A percentile compares a stretch with the other conserved stretches of the same genome.
These are phyloP conservation scores for Dicyrtomina minuta DNA, from an alignment of 2,888 invertebrate genomes.

Conservation along the genomic window DNA sequence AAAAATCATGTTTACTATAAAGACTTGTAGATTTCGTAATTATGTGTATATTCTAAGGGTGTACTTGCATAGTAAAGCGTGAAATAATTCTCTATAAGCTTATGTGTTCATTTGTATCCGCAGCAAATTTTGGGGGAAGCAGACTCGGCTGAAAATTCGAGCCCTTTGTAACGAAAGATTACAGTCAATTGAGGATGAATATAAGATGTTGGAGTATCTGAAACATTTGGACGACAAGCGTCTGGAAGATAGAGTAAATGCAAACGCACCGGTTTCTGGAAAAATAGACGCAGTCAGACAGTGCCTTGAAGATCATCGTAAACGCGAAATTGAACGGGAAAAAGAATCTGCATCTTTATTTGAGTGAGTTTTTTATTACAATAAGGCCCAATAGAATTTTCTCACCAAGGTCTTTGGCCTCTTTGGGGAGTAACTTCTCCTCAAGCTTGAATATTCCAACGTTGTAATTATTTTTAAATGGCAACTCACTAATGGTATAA, in stretches of 20 bases:
- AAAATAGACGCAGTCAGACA: constrained; percentile 22
- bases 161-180: constrained; percentile 28
- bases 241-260: constrained; percentile 4
- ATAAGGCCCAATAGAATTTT: no score
- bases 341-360: constrained; percentile 27
- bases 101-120: background rate
- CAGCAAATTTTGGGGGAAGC: constrained; percentile 32
- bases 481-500: no score
- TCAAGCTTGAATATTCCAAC: no score
- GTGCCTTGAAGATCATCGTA: constrained; percentile 24
- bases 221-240: constrained; percentile 27
- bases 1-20: background rate
- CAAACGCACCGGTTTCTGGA: background rate
- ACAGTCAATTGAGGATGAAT: constrained; percentile 24
- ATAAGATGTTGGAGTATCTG: constrained; percentile 25
- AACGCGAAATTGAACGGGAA: constrained; percentile 24
- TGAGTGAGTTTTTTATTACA: constrained; percentile 18
- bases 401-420: no score
- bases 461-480: no score
- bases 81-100: background rate
- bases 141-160: constrained; percentile 30
- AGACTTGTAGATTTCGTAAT: background rate
- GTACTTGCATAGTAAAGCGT: background rate
- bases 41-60: background rate
- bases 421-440: no score